Conservation (phyloP, 2,888 invertebrate species). For the Tineola bisselliella region DNA sequence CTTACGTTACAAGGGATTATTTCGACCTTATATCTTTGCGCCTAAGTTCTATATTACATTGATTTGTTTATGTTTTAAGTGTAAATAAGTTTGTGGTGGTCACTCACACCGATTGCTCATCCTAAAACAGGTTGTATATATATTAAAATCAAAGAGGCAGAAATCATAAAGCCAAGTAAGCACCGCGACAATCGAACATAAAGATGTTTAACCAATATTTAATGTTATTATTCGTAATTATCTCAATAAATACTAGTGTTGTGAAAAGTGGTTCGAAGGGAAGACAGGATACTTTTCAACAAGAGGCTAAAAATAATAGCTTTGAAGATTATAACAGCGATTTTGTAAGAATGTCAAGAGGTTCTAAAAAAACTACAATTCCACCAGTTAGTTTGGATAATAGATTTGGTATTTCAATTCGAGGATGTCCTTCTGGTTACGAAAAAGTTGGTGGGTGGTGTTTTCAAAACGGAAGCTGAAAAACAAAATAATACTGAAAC, state of each 20-base stretch:
- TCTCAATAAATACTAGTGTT: neutral
- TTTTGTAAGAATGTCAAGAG: neutral
- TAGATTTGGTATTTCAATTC: neutral
- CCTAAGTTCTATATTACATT: too few relatives aligned
- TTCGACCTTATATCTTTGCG: too few relatives aligned
- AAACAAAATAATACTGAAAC: too few relatives aligned
- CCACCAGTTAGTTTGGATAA: conserved; percentile 1
- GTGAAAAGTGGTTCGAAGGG: neutral
- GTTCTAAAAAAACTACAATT: neutral
- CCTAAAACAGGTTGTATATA: neutral
- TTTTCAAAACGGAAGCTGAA: neutral
- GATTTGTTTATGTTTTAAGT: too few relatives aligned
- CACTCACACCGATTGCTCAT: neutral
- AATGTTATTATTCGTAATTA: neutral
- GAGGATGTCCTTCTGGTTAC: conserved; percentile 1
- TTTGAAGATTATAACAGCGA: neutral
- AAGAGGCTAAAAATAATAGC: neutral
- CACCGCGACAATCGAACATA: neutral
- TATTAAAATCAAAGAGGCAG: neutral
- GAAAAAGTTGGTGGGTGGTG: conserved; percentile 12
- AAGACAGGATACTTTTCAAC: neutral
- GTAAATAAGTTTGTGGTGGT: too few relatives aligned
- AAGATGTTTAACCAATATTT: neutral
- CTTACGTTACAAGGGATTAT: neutral
- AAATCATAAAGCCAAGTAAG: neutral